These are phyloP conservation scores for Okapia johnstoni DNA, from an alignment of 2,113 vertebrate genomes.

Conservation along the genomic window DNA sequence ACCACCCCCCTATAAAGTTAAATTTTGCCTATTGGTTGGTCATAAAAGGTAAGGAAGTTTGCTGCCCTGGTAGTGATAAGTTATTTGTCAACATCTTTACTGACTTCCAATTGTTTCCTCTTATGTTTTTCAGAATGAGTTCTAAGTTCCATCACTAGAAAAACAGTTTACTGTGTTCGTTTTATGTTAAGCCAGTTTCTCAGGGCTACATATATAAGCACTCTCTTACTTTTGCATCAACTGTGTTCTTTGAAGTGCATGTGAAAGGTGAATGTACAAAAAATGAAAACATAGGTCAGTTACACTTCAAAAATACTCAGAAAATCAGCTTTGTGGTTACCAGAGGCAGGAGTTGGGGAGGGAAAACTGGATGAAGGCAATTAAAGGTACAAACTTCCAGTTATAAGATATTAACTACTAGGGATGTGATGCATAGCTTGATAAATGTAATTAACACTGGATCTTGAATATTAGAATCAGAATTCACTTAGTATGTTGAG, in stretches of 20 bases:
- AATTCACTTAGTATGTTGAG: not conserved
- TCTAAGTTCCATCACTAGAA: not conserved
- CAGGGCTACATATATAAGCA: not conserved
- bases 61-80: not conserved
- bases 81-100: not conserved
- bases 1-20: not conserved
- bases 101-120: not conserved
- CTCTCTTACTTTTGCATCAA: not conserved
- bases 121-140: not conserved
- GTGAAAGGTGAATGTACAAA: not conserved
- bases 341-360: not conserved
- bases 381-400: not conserved
- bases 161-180: not conserved
- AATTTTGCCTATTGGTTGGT: not conserved
- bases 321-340: not conserved
- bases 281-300: not conserved
- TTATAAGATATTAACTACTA: not conserved
- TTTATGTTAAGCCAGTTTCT: not conserved
- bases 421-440: not conserved
- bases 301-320: not conserved
- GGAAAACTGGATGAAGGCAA: not conserved
- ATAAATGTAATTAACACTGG: not conserved
- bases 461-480: not conserved
- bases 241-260: not conserved
- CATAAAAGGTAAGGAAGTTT: not conserved